These are phyloP conservation scores for Pandemis heparana DNA, from an alignment of 2,888 invertebrate genomes.

Conservation along the genomic window DNA sequence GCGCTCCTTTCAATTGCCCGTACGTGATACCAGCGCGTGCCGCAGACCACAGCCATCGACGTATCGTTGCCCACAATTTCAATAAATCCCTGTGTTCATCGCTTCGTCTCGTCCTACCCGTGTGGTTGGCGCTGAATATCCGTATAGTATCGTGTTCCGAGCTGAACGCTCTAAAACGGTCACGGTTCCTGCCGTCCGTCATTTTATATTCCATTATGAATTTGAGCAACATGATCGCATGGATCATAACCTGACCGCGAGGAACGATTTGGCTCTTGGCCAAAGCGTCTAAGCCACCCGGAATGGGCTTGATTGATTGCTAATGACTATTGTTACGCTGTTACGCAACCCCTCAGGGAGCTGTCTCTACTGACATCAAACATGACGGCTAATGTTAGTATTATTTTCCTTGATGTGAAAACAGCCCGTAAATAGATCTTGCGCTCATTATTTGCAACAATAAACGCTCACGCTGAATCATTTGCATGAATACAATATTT, in stretches of 20 bases:
- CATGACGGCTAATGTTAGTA: constrained; percentile 69
- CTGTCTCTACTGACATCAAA: constrained; percentile 64
- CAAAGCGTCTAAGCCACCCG: constrained; percentile 63
- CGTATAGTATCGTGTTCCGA: constrained; percentile 50
- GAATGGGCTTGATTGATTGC: constrained; percentile 77
- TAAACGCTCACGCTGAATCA: constrained; percentile 61
- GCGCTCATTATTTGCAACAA: constrained; percentile 65
- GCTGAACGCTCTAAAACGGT: constrained; percentile 51
- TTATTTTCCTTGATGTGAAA: constrained; percentile 58
- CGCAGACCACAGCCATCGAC: constrained; percentile 70
- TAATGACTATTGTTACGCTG: constrained; percentile 79
- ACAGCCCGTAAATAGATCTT: constrained; percentile 26
- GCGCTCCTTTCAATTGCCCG: constrained; percentile 78
- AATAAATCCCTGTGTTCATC: constrained; percentile 73
- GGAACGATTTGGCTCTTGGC: constrained; percentile 66
- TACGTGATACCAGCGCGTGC: constrained; percentile 77
- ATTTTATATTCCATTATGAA: constrained; percentile 36
- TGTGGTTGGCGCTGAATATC: constrained; percentile 57
- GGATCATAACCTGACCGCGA: constrained; percentile 63
- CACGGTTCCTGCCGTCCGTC: constrained; percentile 50
- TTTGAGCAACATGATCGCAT: constrained; percentile 43
- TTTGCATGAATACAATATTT: constrained; percentile 7
- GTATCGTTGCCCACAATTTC: constrained; percentile 69
- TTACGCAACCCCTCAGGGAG: constrained; percentile 67
- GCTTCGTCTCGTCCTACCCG: constrained; percentile 53